Evolutionary conservation across 2,797 vertebrate genomes (phyloP).

Genomic region (Ceyx erithaca): DNA sequence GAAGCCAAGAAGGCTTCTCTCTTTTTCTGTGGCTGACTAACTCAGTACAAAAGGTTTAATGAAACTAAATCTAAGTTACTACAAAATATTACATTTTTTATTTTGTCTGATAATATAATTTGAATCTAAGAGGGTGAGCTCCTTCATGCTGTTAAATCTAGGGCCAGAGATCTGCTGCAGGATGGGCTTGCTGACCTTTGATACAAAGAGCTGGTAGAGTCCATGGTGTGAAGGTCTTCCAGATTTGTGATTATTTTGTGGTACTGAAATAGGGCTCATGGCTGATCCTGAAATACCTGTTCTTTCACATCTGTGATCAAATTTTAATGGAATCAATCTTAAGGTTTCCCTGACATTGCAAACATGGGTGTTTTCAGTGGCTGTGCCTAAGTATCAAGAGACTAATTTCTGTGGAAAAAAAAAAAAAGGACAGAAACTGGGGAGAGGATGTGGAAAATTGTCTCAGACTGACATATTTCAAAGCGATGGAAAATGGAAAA

Average conservation of each 20-base stretch:
- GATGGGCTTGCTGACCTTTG: background rate
- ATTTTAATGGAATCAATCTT: background rate
- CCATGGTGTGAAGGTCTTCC: background rate
- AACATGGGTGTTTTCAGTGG: background rate
- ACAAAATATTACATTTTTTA: rapidly evolving
- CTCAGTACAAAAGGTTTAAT: background rate
- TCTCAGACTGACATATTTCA: background rate
- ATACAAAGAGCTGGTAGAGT: background rate
- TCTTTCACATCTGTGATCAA: background rate
- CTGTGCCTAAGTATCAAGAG: background rate
- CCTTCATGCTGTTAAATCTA: background rate
- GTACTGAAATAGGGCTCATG: background rate
- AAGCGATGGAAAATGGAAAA: background rate
- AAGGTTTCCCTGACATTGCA: background rate
- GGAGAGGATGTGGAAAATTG: background rate
- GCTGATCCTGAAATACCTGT: background rate
- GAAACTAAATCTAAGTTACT: background rate
- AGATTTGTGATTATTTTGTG: background rate
- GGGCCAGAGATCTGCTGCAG: background rate
- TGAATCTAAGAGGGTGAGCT: background rate
- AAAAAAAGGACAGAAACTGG: background rate
- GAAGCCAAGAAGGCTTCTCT: background rate
- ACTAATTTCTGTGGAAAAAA: background rate
- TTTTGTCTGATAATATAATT: background rate
- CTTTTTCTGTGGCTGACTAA: background rate